Conservation (phyloP, 2,797 vertebrate genomes). For the Emys orbicularis region DNA sequence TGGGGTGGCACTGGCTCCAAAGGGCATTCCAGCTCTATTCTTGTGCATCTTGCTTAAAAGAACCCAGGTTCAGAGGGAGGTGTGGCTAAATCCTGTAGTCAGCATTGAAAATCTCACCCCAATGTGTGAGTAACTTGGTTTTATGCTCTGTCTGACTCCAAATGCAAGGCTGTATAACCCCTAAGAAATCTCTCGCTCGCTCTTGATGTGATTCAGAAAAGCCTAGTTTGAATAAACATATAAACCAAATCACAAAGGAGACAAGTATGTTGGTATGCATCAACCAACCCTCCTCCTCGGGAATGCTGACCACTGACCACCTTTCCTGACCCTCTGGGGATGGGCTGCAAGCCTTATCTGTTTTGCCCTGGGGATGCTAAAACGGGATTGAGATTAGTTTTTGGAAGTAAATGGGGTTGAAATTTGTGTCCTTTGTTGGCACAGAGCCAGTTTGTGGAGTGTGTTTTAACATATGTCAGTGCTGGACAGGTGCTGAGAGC, state of each 20-base stretch:
- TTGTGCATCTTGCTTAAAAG: not conserved
- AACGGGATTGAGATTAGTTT: not conserved
- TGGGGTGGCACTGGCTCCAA: not conserved
- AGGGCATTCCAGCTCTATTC: not conserved
- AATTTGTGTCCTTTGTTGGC: not conserved
- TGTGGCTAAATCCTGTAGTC: not conserved
- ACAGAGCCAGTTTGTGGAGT: not conserved
- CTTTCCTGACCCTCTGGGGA: not conserved
- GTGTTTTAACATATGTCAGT: not conserved
- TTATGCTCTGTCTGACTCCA: not conserved
- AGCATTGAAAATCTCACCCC: not conserved
- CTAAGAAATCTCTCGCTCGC: not conserved
- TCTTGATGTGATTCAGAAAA: not conserved
- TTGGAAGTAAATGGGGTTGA: not conserved
- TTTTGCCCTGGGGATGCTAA: not conserved
- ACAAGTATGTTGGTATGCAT: not conserved
- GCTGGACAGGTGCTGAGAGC: not conserved
- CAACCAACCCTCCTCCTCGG: not conserved
- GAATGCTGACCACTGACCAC: not conserved
- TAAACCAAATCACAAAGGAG: not conserved
- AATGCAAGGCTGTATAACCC: not conserved
- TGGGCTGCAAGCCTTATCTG: not conserved
- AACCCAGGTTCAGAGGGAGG: not conserved
- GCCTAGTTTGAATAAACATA: fast-evolving
- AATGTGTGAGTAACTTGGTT: not conserved